These are phyloP conservation scores for Notechis scutatus DNA, from an alignment of 2,113 vertebrate genomes.

Conservation along the genomic window DNA sequence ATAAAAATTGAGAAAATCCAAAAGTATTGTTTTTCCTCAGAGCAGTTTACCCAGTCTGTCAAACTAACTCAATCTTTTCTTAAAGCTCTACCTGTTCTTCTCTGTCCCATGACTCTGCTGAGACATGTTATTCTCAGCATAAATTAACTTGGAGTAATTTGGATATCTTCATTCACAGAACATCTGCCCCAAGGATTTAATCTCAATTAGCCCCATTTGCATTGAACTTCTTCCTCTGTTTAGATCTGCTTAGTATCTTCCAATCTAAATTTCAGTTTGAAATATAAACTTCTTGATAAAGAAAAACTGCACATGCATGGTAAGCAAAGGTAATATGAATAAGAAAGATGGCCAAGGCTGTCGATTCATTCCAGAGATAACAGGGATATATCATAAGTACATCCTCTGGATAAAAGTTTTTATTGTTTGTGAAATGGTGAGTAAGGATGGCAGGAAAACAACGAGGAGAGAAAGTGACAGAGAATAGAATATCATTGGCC, in stretches of 20 bases:
- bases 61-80: neutral
- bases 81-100: neutral
- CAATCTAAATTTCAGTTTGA: neutral
- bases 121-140: neutral
- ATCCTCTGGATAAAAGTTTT: neutral
- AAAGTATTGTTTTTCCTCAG: neutral
- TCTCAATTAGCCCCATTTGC: neutral
- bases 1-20: neutral
- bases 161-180: neutral
- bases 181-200: neutral
- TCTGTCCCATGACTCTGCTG: neutral
- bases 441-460: neutral
- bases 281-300: rapidly evolving
- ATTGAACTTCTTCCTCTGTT: neutral
- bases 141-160: neutral
- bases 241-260: neutral
- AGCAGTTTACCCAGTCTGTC: neutral
- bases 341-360: neutral
- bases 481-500: neutral
- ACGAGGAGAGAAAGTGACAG: neutral
- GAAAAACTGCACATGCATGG: neutral
- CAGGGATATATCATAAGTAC: neutral
- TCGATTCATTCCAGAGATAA: neutral
- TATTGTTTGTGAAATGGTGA: neutral
- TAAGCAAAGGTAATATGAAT: neutral